phyloP scores from a whole-genome alignment of 2,888 invertebrate genomes.

The Dugesia japonica region DNA sequence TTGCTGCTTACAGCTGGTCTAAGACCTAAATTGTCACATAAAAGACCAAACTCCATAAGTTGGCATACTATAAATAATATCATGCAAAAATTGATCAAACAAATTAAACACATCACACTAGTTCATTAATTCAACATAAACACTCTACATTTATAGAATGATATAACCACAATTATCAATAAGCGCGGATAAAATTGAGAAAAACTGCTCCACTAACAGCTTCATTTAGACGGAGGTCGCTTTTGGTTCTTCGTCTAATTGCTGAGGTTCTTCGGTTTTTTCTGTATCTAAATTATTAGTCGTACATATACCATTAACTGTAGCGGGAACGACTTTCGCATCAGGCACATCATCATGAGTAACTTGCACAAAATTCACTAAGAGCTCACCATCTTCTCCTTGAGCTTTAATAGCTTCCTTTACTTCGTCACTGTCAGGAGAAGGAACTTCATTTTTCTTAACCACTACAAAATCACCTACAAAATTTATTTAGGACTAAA shows the following conservation, averaged over 20 bases:
- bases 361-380: slow-evolving; percentile 26
- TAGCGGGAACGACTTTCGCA: background rate
- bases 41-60: slow-evolving; percentile 15
- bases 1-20: slow-evolving; percentile 11
- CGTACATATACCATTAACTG: background rate
- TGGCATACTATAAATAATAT: slow-evolving; percentile 7
- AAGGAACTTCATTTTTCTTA: slow-evolving; percentile 11
- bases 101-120: slow-evolving; percentile 3
- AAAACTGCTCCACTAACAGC: background rate
- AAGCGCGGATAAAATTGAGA: slow-evolving; percentile 10
- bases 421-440: slow-evolving; percentile 14
- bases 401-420: slow-evolving; percentile 26
- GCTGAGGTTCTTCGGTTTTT: background rate
- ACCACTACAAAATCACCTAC: slow-evolving; percentile 22
- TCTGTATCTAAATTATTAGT: background rate
- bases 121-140: slow-evolving; percentile 11
- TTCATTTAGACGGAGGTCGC: too few species aligned
- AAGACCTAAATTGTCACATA: background rate
- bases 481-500: too few species aligned
- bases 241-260: background rate
- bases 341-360: slow-evolving; percentile 24
- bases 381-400: slow-evolving; percentile 26
- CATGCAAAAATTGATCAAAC: slow-evolving; percentile 11
- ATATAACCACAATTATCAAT: slow-evolving; percentile 20
- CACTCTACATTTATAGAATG: background rate